Evolutionary conservation across 2,113 vertebrate species (phyloP), one percentile per base, ranked within the genome.

Genomic region (Ictidomys tridecemlineatus): DNA sequence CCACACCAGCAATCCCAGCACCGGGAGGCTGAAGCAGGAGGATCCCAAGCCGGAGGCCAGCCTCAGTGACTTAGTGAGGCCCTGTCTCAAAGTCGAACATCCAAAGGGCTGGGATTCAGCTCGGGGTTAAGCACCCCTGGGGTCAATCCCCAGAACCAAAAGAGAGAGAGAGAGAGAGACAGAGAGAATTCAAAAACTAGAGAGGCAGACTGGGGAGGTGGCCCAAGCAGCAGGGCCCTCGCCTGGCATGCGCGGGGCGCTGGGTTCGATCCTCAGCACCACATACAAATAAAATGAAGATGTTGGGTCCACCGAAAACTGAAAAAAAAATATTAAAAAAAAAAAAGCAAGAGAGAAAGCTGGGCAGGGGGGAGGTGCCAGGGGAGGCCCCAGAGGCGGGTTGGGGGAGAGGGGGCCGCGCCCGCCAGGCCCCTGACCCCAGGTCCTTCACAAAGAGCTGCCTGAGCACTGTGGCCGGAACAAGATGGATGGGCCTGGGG

Each of bases 401-500:
- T 72, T 74, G 5, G 76, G 24, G 72, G 51, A 37, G 73, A 28
- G 22, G 16, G 26, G 26, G 17, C 2, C 3, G 0, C 4, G 45
- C 74, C 1, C 17, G 48, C 76, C 90, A 84, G 92, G 10, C 92
- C 92, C 92, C 82, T 97, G 97, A 98, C 97, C 95, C 82, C 39
- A 16, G 69, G 37, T 78, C 69, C 70, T 16, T 18, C 5, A 93
- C 94, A 97, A 95, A 97, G 73, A 90, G 61, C 73, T 32, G 45
- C 93, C 58, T 18, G 10, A 74, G 92, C 69, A 39, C n/a, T 0
- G 26, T 65, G 65, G n/a, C 53, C 30, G 74, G 39, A 34, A 0
- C 76, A 92, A 96, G 97, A 97, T 93, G 91, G 94, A 98, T 97
- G 95, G 83, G 73, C 18, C 48, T 26, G 70, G 34, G 80, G 69